These are phyloP conservation scores for Brachionus plicatilis DNA, from an alignment of 1,140 invertebrate species.

Conservation along the genomic window DNA sequence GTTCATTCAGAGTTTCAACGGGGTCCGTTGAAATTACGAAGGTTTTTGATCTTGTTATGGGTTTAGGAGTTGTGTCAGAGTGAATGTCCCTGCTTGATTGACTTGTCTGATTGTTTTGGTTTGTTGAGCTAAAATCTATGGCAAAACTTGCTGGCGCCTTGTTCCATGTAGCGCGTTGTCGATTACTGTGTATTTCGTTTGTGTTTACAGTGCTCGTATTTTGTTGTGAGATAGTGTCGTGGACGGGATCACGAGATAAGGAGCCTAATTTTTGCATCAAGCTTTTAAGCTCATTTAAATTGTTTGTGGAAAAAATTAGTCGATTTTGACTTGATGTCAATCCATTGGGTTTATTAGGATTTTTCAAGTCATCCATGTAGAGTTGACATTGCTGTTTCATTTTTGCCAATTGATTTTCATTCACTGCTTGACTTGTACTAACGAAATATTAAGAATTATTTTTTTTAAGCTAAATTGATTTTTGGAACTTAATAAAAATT, in stretches of 20 bases:
- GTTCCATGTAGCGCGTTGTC: constrained; percentile 1
- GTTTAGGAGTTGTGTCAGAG: not conserved
- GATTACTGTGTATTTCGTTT: not conserved
- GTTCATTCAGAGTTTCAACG: not conserved
- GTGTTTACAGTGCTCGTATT: not conserved
- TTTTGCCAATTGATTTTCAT: constrained; percentile 4
- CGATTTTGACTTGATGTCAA: not conserved
- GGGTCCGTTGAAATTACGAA: not conserved
- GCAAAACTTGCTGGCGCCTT: not conserved
- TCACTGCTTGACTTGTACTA: not conserved
- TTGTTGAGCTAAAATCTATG: not conserved
- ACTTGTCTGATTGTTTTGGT: not conserved
- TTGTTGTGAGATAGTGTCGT: not conserved
- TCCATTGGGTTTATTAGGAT: not conserved
- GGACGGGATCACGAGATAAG: not conserved
- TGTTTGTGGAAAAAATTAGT: not conserved
- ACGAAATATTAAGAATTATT: too few species aligned
- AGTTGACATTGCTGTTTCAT: constrained; percentile 1
- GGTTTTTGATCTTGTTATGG: constrained; percentile 17
- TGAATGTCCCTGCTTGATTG: not conserved
- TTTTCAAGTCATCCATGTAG: not conserved
- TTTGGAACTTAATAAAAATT: too few species aligned
- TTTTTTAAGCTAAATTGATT: not conserved
- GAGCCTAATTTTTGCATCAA: not conserved
- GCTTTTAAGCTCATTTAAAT: not conserved